phyloP scores from a whole-genome alignment of 1,140 invertebrate genomes.

The Dreissena polymorpha region DNA sequence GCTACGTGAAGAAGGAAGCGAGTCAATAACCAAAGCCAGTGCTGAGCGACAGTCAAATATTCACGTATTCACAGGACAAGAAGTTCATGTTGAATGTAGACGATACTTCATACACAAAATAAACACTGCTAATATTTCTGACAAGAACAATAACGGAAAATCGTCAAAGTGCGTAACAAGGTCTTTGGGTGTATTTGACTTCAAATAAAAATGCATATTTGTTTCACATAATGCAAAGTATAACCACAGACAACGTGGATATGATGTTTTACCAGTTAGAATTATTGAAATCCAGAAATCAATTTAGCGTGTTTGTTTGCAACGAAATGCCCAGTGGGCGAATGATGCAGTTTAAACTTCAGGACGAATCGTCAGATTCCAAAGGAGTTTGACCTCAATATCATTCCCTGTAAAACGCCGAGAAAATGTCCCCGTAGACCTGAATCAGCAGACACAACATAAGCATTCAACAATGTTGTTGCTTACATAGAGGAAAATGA shows the following conservation, averaged over 20 bases:
- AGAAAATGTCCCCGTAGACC: not conserved
- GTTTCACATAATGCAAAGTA: slow-evolving; percentile 6
- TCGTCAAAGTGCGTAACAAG: not conserved
- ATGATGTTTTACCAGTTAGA: slow-evolving; percentile 34
- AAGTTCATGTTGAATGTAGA: slow-evolving; percentile 3
- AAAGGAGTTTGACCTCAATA: too few relatives aligned
- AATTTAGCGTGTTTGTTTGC: not conserved
- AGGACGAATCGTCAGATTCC: slow-evolving; percentile 33
- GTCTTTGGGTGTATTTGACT: slow-evolving; percentile 6
- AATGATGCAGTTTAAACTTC: slow-evolving; percentile 30
- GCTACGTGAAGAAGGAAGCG: not conserved
- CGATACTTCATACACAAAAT: not conserved
- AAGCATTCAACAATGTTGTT: slow-evolving; percentile 34
- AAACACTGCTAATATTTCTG: slow-evolving; percentile 1
- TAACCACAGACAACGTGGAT: not conserved
- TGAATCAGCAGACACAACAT: not conserved
- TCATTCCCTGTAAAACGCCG: not conserved
- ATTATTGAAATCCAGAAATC: slow-evolving; percentile 23
- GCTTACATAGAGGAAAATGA: slow-evolving; percentile 52
- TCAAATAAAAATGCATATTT: slow-evolving; percentile 17
- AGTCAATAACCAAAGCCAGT: not conserved
- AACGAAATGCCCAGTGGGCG: slow-evolving; percentile 23
- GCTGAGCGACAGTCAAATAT: slow-evolving; percentile 1
- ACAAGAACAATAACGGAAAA: not conserved
- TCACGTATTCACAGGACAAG: not conserved